Conservation (phyloP, 2,113 vertebrate genomes). For the Microcebus ravelobensis region DNA sequence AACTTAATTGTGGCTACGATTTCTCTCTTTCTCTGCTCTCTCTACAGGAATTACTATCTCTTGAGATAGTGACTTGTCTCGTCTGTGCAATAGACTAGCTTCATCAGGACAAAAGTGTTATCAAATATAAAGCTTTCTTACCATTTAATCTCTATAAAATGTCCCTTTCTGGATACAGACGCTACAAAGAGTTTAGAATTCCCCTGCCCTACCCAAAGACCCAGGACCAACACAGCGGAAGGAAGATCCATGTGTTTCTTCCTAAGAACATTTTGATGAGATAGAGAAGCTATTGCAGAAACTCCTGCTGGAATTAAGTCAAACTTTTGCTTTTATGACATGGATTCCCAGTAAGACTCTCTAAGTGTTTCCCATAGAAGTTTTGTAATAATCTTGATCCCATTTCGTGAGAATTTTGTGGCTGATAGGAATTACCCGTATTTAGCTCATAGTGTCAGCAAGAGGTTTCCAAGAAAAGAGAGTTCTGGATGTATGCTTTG, state of each 20-base stretch:
- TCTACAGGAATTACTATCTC: neutral
- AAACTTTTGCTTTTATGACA: neutral
- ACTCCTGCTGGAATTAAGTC: neutral
- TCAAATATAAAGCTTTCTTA: neutral
- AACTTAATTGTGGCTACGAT: neutral
- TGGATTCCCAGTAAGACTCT: neutral
- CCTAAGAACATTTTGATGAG: neutral
- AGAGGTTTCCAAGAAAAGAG: slow-evolving; percentile 22
- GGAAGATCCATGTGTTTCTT: neutral
- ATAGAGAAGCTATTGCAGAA: neutral
- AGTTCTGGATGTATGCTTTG: neutral
- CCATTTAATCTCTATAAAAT: neutral
- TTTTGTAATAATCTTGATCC: neutral
- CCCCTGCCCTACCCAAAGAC: neutral
- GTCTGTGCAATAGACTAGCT: neutral
- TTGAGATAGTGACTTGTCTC: neutral
- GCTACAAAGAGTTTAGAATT: neutral
- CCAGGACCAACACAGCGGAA: neutral
- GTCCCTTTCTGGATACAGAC: neutral
- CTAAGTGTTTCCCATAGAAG: neutral
- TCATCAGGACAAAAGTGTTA: neutral
- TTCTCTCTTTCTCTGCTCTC: neutral
- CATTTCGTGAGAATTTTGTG: neutral
- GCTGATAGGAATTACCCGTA: neutral
- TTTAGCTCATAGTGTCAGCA: slow-evolving; percentile 3